Evolutionary conservation across 2,113 vertebrate species (phyloP).

Genomic region (Redunca redunca): DNA sequence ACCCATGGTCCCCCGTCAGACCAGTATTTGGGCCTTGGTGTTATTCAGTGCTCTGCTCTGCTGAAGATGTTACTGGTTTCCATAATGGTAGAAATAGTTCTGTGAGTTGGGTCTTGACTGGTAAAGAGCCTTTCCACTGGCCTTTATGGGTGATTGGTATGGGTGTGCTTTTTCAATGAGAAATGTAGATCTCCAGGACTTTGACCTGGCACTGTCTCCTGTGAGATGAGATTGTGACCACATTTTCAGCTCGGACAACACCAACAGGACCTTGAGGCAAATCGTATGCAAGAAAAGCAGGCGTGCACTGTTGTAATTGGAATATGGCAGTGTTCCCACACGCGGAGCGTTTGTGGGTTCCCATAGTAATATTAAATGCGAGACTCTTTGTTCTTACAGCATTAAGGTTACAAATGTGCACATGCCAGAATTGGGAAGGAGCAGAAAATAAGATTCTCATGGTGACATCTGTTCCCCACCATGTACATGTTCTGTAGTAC

Average conservation of each 20-base stretch:
- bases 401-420: background rate
- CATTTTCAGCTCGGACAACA: slow-evolving; percentile 8
- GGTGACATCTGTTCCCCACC: slow-evolving; percentile 21
- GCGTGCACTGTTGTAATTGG: background rate
- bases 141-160: background rate
- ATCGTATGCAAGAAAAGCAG: background rate
- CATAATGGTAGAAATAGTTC: background rate
- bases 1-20: background rate
- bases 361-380: background rate
- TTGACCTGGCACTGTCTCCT: background rate
- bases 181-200: background rate
- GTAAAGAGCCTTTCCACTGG: background rate
- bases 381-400: background rate
- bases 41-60: background rate
- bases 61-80: background rate
- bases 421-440: background rate
- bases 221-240: background rate
- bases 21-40: background rate
- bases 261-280: background rate
- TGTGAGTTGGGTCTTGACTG: background rate
- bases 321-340: background rate
- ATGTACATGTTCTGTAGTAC: background rate
- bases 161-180: background rate
- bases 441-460: slow-evolving; percentile 35
- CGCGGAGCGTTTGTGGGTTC: background rate